Percentiles rank a stretch among this genome's conserved stretches.
Evolutionary conservation across 64 coral and sea anemone genomes (phyloP).

Genomic region (Pachyseris speciosa): DNA sequence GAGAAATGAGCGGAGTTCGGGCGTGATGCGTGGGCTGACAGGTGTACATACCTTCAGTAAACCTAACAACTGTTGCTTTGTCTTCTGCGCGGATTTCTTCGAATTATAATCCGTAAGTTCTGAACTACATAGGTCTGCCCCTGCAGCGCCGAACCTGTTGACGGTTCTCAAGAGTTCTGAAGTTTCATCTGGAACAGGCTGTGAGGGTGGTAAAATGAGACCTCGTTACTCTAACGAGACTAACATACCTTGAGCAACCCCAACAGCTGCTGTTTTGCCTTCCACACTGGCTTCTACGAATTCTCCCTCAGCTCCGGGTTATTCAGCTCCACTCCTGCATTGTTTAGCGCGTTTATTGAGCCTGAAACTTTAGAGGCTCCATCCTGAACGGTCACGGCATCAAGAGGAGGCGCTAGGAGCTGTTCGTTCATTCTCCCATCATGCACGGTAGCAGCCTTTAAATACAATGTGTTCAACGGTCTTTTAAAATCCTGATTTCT

Average conservation of each 20-base stretch:
- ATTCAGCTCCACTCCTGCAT: slow-evolving; percentile 62
- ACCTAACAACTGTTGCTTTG: too few relatives aligned
- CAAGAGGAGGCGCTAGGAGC: too few relatives aligned
- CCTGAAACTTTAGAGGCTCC: slow-evolving; percentile 17
- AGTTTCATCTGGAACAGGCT: not conserved
- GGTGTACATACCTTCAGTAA: too few relatives aligned
- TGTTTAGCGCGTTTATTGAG: slow-evolving; percentile 2
- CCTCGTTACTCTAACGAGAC: not conserved
- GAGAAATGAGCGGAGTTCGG: not conserved
- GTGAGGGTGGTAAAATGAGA: not conserved
- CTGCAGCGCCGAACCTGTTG: not conserved
- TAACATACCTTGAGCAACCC: slow-evolving; percentile 61
- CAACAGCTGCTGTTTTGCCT: slow-evolving; percentile 62
- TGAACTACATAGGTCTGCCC: too few relatives aligned
- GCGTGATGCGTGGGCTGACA: not conserved
- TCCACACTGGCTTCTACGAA: slow-evolving; percentile 8
- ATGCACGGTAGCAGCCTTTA: not conserved
- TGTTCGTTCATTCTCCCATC: too few relatives aligned
- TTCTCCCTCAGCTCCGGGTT: slow-evolving; percentile 5
- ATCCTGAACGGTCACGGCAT: slow-evolving; percentile 31
- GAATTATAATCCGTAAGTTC: too few relatives aligned
- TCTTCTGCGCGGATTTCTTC: too few relatives aligned
- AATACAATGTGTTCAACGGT: not conserved
- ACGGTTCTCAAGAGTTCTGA: not conserved
- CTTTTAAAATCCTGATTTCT: too few relatives aligned